These are phyloP conservation scores for Vollenhovia emeryi DNA, from an alignment of 1,140 invertebrate species.

Conservation along the genomic window DNA sequence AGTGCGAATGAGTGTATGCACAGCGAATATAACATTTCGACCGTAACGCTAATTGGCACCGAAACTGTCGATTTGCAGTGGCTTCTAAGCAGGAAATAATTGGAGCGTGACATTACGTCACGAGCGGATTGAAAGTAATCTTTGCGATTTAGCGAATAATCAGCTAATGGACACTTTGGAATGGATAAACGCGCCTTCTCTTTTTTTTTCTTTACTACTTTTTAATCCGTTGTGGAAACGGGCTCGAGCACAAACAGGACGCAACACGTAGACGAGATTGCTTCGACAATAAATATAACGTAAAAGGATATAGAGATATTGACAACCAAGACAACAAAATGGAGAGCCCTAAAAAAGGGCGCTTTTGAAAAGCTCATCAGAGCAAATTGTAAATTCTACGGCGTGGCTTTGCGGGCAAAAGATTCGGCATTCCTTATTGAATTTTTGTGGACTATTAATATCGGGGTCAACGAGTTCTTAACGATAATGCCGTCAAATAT, in stretches of 20 bases:
- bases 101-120: conserved; percentile 1
- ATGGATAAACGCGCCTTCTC: background rate
- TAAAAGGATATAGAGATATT: background rate
- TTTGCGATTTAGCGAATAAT: background rate
- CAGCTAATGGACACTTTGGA: background rate
- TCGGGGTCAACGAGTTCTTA: background rate
- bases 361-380: background rate
- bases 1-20: background rate
- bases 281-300: background rate
- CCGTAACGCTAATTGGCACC: conserved; percentile 19
- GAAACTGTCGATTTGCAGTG: conserved; percentile 25
- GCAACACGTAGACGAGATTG: background rate
- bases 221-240: background rate
- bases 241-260: background rate
- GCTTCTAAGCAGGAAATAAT: conserved; percentile 26
- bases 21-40: background rate
- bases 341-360: background rate
- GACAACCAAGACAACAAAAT: background rate
- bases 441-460: background rate
- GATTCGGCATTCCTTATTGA: background rate
- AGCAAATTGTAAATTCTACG: background rate
- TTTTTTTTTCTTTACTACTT: background rate
- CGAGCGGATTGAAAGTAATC: background rate
- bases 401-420: background rate
- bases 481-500: background rate